These are phyloP conservation scores for Mus spretus DNA, from an alignment of 2,797 vertebrate species.

Conservation along the genomic window DNA sequence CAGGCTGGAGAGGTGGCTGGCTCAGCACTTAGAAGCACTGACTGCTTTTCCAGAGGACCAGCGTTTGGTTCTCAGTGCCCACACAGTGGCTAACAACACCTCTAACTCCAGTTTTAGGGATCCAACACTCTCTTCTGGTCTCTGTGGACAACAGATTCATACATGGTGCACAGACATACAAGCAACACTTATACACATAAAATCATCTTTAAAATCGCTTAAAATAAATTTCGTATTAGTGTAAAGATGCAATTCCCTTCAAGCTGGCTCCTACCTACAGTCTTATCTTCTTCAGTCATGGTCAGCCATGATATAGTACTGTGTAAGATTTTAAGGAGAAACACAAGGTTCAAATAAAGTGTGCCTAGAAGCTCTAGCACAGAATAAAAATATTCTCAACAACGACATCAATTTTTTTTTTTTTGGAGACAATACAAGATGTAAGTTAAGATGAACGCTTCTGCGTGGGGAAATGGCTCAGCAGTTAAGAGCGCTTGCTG, in stretches of 20 bases:
- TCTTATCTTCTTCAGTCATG: neutral
- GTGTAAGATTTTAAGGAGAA: slow-evolving; percentile 41
- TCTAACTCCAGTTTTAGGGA: neutral
- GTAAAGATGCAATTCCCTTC: slow-evolving; percentile 36
- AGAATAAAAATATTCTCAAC: slow-evolving; percentile 54
- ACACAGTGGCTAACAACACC: neutral
- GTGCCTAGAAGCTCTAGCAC: neutral
- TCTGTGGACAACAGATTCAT: neutral
- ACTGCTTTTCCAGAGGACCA: neutral
- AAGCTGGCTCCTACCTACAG: neutral
- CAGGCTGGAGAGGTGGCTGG: neutral
- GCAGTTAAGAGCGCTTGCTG: neutral
- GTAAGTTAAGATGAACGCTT: neutral
- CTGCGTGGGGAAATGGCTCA: neutral
- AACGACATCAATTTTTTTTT: neutral
- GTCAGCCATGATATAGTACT: neutral
- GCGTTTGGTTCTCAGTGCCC: too few relatives aligned
- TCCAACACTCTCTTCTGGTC: neutral
- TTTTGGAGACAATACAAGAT: neutral
- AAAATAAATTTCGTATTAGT: neutral
- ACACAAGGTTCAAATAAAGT: neutral
- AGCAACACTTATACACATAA: neutral
- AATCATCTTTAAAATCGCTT: neutral
- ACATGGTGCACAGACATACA: neutral
- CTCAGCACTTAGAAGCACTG: neutral